Evolutionary conservation across 2,113 vertebrate genomes (phyloP).

Genomic region (Isichthys henryi): DNA sequence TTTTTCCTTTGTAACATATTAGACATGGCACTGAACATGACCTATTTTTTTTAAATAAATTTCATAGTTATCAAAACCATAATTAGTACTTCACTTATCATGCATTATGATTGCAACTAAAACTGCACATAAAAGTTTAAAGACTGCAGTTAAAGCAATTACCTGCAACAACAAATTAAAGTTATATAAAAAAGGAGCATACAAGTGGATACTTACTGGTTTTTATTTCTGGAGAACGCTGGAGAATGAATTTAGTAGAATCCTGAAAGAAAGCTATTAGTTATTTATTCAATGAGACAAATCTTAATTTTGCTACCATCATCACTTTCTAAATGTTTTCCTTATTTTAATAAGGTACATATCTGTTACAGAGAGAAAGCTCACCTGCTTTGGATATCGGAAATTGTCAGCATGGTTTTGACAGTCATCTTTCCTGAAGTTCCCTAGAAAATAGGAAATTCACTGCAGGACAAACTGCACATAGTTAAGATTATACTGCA

Average conservation of each 20-base stretch:
- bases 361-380: not conserved
- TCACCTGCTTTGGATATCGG: conserved; percentile 45
- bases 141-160: not conserved
- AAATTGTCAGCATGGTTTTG: conserved; percentile 25
- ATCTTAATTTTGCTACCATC: not conserved
- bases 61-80: not conserved
- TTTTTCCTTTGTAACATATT: not conserved
- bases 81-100: not conserved
- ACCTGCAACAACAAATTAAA: not conserved
- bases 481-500: not conserved
- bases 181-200: not conserved
- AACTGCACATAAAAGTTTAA: not conserved
- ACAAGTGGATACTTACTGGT: conserved; percentile 38
- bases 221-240: conserved; percentile 23
- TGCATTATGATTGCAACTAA: not conserved
- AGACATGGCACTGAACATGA: not conserved
- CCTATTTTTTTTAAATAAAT: not conserved
- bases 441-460: conserved; percentile 13
- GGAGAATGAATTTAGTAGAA: conserved; percentile 39
- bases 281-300: not conserved
- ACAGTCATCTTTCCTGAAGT: conserved; percentile 2
- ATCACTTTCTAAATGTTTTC: not conserved
- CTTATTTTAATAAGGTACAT: not conserved
- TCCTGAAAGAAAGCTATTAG: conserved; percentile 8
- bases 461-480: not conserved